Percentiles rank a stretch among this genome's conserved stretches.
These are phyloP conservation scores for Turritopsis rubra DNA, from an alignment of 30 jellyfish, hydroid and myxozoan genomes.

Conservation along the genomic window DNA sequence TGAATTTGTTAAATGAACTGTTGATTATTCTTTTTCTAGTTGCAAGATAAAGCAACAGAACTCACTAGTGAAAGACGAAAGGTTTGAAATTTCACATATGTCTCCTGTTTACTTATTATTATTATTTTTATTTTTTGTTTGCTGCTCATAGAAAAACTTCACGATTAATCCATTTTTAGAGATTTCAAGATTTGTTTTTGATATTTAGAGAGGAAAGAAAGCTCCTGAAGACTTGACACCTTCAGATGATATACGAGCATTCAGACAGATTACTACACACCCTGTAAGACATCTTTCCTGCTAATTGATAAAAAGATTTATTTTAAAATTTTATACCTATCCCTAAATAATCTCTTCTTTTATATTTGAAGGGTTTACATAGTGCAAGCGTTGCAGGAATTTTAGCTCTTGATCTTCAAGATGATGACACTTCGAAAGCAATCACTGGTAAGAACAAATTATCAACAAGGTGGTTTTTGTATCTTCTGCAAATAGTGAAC, in stretches of 20 bases:
- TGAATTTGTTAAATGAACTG: background rate
- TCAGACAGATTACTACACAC: slow-evolving; percentile 83
- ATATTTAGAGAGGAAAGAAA: slow-evolving; percentile 86
- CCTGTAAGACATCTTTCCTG: slow-evolving; percentile 55
- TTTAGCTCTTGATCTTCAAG: slow-evolving; percentile 88
- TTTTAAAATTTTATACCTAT: no score
- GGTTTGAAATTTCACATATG: no score
- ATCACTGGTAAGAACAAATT: slow-evolving; percentile 73
- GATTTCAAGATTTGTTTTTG: background rate
- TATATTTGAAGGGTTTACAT: slow-evolving; percentile 88
- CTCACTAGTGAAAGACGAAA: slow-evolving; percentile 87
- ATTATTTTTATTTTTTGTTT: background rate
- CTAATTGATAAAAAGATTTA: background rate
- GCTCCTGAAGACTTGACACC: slow-evolving; percentile 97
- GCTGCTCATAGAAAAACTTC: background rate
- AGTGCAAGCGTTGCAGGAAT: slow-evolving; percentile 99
- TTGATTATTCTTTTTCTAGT: slow-evolving; percentile 30
- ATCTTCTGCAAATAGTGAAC: background rate
- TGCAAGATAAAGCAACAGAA: slow-evolving; percentile 92
- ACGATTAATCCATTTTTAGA: background rate
- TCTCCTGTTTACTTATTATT: no score
- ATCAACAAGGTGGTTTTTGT: background rate
- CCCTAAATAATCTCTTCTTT: background rate
- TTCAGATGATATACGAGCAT: slow-evolving; percentile 79
- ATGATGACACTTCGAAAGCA: slow-evolving; percentile 81